Evolutionary conservation across 2,797 vertebrate species (phyloP), one percentile per base, ranked within the genome.

Genomic region (Dryobates pubescens): DNA sequence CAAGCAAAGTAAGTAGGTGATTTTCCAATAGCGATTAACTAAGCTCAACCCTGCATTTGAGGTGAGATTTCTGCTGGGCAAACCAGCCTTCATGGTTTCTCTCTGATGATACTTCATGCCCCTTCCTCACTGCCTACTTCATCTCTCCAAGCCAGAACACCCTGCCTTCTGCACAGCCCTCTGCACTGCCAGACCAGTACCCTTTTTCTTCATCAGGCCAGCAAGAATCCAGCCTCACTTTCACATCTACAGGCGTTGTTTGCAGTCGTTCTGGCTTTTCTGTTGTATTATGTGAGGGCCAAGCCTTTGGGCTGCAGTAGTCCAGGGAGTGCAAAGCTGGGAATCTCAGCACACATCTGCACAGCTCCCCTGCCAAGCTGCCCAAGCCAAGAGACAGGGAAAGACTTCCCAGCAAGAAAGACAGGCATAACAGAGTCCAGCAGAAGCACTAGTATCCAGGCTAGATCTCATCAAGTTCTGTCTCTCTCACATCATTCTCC

Each of bases 191-290:
- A 84, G 67, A 73, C 10, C 38, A 27, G 17, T 17, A 56, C 8
- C 24, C 32, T 20, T 69, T 73, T 51, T 54, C 72, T 73, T 86
- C 58, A 57, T 8, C 45, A 77, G 22, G 15, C 29, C 30, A 71
- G 54, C 57, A 92, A 82, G 82, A 82, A 71, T 24, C 47, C 82
- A 76, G 26, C 67, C 38, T 83, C 59, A 64, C 30, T 51, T 64
- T 54, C 54, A 56, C 27, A 73, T 54, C 45, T 64, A 64, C 56
- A 43, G 19, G 22, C 41, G 23, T 30, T 30, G 15, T 41, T 69
- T 81, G 13, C 54, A 80, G n/a, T 88, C 70, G 54, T 15, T 83
- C 65, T 32, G 59, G 70, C 53, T 88, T 81, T 2, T 45, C 7
- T 17, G 17, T 34, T 32, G 7, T 10, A 34, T 59, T 57, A 54